Base-by-base conservation (phyloP, 2,888 invertebrate genomes). In the Epinotia demarniana region DNA sequence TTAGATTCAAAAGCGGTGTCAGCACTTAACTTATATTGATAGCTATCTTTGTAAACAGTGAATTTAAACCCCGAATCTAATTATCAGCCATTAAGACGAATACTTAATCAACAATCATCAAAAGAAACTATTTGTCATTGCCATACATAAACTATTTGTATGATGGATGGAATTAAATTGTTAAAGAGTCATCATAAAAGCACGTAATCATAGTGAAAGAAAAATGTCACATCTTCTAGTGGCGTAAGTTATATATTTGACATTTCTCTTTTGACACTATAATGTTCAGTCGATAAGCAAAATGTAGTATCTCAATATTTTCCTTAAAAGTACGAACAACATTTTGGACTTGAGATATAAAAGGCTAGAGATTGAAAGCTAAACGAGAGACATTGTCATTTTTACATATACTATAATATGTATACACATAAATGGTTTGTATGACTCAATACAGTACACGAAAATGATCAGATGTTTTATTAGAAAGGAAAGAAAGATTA, bases 161-260 rank as follows among this genome's bases (percentile, higher is more conserved):
- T 87, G 89, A 88, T 83, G 80, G 79, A 89, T 89, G 79, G 85
- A 82, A 90, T 90, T 89, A 90, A 86, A 85, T 81, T 80, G 87
- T 84, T 86, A 87, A 86, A 87, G 71, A 67, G 60, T 61, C 55
- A 53, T 66, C 68, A 63, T 63, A 57, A 63, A 69, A 62, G 63
- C 46, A 11, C 18, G 19, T 12, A 11, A 58, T 16, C n/a, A 2
- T 19, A 9, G 6, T 12, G 3, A 3, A 53, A 49, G n/a, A 33
- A 58, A 55, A 71, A 75, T 18, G 53, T 5, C 64, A 9, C 66
- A 75, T 55, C 43, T 55, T 2, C 27, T 6, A 19, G 9, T 53
- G 33, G n/a, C 39, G 33, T 61, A 23, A 58, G 27, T 9, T 8
- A 53, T 5, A 61, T 18, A 55, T 71, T 43, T 16, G 53, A 39